These are phyloP conservation scores for Orthonevra nobilis DNA, from an alignment of 2,888 invertebrate genomes.

Conservation along the genomic window DNA sequence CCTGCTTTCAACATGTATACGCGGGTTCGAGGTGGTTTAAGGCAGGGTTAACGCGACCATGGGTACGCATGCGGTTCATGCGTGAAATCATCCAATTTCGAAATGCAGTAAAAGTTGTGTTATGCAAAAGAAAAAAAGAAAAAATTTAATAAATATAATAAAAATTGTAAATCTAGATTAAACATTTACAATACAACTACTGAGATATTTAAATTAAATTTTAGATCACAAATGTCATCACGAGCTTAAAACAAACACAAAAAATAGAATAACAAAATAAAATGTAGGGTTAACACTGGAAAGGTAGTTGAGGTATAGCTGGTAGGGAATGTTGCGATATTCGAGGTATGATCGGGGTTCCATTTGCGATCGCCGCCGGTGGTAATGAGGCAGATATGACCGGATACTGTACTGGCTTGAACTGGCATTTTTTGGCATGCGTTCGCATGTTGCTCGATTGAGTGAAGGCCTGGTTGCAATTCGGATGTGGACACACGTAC, in stretches of 20 bases:
- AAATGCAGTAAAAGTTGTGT: slow-evolving; percentile 33
- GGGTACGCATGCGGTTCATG: neutral
- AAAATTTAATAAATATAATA: slow-evolving; percentile 42
- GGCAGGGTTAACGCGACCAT: slow-evolving; percentile 9
- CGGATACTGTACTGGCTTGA: slow-evolving; percentile 75
- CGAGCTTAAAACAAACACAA: slow-evolving; percentile 18
- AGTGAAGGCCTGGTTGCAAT: slow-evolving; percentile 88
- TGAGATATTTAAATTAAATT: slow-evolving; percentile 59
- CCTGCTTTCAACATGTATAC: slow-evolving; percentile 49
- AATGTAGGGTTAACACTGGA: slow-evolving; percentile 26
- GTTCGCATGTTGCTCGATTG: slow-evolving; percentile 94
- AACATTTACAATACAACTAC: slow-evolving; percentile 32
- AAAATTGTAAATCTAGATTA: neutral
- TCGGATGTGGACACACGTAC: slow-evolving; percentile 85
- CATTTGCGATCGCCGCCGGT: slow-evolving; percentile 21
- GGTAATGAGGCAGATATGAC: slow-evolving; percentile 31
- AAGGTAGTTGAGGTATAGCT: slow-evolving; percentile 44
- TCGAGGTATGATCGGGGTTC: slow-evolving; percentile 9
- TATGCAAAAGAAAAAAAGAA: too few relatives aligned
- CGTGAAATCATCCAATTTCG: slow-evolving; percentile 15
- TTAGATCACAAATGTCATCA: slow-evolving; percentile 66
- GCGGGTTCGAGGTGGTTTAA: slow-evolving; percentile 30
- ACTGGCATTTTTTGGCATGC: slow-evolving; percentile 88
- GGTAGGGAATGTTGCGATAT: slow-evolving; percentile 30
- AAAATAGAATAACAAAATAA: neutral